Conservation (phyloP, 2,113 vertebrate species). For the Catharus bicknelli region DNA sequence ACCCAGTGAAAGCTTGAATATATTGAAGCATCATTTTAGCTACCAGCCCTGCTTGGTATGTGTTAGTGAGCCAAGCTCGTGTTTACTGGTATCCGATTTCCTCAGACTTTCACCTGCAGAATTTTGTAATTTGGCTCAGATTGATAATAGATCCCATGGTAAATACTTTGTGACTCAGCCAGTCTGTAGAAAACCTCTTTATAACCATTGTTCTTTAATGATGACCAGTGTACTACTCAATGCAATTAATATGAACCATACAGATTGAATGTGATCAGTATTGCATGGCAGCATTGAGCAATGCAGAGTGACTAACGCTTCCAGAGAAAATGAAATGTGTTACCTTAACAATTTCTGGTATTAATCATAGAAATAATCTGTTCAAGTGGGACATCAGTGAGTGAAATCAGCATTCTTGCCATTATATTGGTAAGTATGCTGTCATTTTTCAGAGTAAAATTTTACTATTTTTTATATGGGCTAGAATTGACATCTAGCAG, state of each 20-base stretch:
- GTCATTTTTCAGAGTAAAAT: background rate
- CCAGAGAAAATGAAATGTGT: background rate
- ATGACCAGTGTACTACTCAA: background rate
- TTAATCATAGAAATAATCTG: background rate
- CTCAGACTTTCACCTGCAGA: background rate
- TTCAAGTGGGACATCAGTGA: background rate
- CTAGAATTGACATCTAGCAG: background rate
- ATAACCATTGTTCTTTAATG: background rate
- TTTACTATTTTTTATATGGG: background rate
- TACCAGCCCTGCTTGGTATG: background rate
- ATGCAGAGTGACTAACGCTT: background rate
- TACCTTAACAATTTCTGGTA: background rate
- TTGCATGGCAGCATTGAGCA: background rate
- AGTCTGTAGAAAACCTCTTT: background rate
- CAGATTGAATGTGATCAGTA: background rate
- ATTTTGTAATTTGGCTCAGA: background rate
- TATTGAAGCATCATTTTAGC: background rate
- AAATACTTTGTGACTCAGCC: background rate
- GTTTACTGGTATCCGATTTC: fast-evolving
- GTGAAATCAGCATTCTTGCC: background rate
- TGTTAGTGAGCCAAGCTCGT: background rate
- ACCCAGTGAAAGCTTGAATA: background rate
- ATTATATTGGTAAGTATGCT: background rate
- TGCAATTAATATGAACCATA: background rate
- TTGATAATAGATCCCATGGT: background rate